Evolutionary conservation across 2,797 vertebrate species (phyloP), one percentile per base, ranked within the genome.

Genomic region (Enteromius unitaeniatus): DNA sequence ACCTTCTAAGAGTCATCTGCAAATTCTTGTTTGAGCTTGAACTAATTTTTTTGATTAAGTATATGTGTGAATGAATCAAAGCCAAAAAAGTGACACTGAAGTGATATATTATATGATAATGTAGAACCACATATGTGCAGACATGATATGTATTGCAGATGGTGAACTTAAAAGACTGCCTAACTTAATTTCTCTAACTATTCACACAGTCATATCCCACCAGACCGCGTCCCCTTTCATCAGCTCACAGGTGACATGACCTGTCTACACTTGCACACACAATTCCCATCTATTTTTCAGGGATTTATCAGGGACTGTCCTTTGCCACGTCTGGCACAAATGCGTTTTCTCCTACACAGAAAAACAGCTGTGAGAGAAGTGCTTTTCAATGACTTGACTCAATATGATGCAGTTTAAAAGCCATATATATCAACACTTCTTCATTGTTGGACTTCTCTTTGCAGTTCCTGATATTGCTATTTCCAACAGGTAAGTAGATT

Each of bases 241-340:
- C 78, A 34, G 13, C 28, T 68, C 4, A 5, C 21, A 79, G 47
- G 78, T 68, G 62, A 51, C 62, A 68, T 68, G 78, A 68, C 45
- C 78, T 68, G 62, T 77, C 37, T 37, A 69, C 17, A 78, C 74
- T 77, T 65, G 74, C 19, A 6, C 69, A 82, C 40, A 81, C 53
- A 31, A n/a, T 51, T 67, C 47, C 21, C 28, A 67, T 79, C 15
- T 49, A 42, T n/a, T 78, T 47, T 10, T 49, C 42, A 64, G 26
- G 76, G 40, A 45, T 64, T 65, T 45, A 28, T 65, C 76, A n/a
- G 60, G 42, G 40, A 78, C 26, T 34, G 23, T 64, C 17, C 28
- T 67, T 67, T 79, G 78, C 53, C 19, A 51, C 4, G 4, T 79
- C 28, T 53, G 64, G 51, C 64, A 51, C 64, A 37, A 53, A 53